Conservation (phyloP, 2,113 vertebrate genomes). For the Eurypyga helias region DNA sequence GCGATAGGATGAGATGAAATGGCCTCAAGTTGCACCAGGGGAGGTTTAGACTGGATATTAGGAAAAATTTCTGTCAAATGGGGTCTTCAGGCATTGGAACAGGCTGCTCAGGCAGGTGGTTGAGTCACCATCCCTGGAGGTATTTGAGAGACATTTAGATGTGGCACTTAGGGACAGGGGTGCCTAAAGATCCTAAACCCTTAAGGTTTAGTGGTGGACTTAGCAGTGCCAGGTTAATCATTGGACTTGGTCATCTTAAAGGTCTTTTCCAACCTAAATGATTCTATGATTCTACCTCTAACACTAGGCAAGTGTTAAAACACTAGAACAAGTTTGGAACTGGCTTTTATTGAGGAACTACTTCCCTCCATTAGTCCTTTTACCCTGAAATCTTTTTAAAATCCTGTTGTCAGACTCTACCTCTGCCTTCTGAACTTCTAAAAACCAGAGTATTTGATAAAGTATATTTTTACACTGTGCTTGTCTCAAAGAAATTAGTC, state of each 20-base stretch:
- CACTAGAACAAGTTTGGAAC: neutral
- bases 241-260: too few species aligned
- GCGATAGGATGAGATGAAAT: accelerated
- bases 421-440: neutral
- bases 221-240: too few species aligned
- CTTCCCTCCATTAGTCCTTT: neutral
- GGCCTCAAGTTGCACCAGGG: neutral
- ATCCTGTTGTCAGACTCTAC: neutral
- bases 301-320: neutral
- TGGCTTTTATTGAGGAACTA: neutral
- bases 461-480: neutral
- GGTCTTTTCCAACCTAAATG: too few species aligned
- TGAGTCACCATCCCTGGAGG: accelerated
- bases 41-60: neutral
- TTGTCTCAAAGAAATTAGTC: neutral
- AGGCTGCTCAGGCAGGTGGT: neutral
- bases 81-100: neutral
- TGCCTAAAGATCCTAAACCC: too few species aligned
- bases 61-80: neutral
- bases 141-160: neutral
- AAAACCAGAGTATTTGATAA: neutral
- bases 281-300: neutral
- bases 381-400: neutral
- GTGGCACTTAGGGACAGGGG: too few species aligned
- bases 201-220: too few species aligned